These are phyloP conservation scores for Cryptus armator DNA, from an alignment of 2,888 invertebrate genomes.

Conservation along the genomic window DNA sequence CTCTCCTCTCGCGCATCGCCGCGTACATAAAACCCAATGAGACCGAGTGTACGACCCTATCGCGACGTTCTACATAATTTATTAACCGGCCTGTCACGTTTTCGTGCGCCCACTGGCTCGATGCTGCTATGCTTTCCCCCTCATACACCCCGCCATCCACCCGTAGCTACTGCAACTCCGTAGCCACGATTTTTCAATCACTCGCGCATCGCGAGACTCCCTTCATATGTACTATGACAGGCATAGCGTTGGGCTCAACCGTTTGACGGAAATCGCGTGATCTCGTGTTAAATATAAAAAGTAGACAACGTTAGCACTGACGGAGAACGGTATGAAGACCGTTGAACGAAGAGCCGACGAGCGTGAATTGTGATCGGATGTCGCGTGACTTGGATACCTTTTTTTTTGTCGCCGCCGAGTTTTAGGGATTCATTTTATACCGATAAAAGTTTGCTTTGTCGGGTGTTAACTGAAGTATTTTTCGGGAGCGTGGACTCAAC, in stretches of 20 bases:
- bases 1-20: constrained; percentile 25
- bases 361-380: constrained; percentile 45
- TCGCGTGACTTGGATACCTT: constrained; percentile 44
- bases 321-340: constrained; percentile 19
- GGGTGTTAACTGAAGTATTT: not conserved
- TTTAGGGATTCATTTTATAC: constrained; percentile 3
- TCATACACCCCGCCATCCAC: not conserved
- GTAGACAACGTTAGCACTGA: constrained; percentile 8
- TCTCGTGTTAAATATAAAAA: constrained; percentile 49
- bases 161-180: constrained; percentile 16
- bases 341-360: constrained; percentile 42
- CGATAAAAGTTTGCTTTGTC: not conserved
- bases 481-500: not conserved
- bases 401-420: constrained; percentile 31
- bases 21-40: constrained; percentile 41
- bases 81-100: constrained; percentile 64
- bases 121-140: no score
- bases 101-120: constrained; percentile 42
- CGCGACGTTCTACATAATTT: constrained; percentile 66
- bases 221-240: constrained; percentile 1
- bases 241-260: constrained; percentile 18
- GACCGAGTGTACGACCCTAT: constrained; percentile 51
- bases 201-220: constrained; percentile 22
- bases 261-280: constrained; percentile 45
- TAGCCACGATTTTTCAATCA: constrained; percentile 65